Evolutionary conservation across 1,140 invertebrate genomes (phyloP).

Genomic region (Bradynema listronoti): DNA sequence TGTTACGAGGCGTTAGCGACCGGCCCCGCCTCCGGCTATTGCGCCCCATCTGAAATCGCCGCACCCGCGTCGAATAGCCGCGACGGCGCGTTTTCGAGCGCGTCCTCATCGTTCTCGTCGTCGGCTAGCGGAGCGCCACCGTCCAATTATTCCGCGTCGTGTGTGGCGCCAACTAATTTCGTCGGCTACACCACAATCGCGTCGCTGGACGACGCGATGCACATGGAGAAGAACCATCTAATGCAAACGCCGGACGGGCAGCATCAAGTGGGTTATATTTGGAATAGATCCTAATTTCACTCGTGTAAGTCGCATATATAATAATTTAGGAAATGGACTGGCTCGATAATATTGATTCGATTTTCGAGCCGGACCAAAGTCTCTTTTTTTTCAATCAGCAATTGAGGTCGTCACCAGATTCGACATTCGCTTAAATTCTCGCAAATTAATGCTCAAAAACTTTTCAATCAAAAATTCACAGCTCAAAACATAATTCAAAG

Average conservation of each 20-base stretch:
- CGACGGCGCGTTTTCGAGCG: too few species aligned
- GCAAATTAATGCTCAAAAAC: too few species aligned
- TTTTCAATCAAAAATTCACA: too few species aligned
- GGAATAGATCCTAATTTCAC: background rate
- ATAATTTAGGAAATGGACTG: slow-evolving; percentile 12
- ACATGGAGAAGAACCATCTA: background rate
- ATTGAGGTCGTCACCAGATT: too few species aligned
- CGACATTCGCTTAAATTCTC: too few species aligned
- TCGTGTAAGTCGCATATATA: background rate
- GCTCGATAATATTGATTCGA: slow-evolving; percentile 1
- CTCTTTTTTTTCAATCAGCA: too few species aligned
- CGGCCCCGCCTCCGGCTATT: background rate
- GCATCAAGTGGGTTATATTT: background rate
- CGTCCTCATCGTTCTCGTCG: too few species aligned
- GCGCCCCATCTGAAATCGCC: too few species aligned
- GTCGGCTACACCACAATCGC: background rate
- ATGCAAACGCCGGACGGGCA: background rate
- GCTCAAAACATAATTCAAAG: too few species aligned
- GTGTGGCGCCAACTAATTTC: background rate
- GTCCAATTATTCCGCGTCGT: background rate
- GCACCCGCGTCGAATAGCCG: too few species aligned
- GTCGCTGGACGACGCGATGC: background rate
- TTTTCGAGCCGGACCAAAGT: slow-evolving; percentile 1
- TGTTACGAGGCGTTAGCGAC: background rate
- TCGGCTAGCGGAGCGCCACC: too few species aligned